Base-by-base conservation (phyloP, 2,113 vertebrate species). In the Beaufortia kweichowensis region DNA sequence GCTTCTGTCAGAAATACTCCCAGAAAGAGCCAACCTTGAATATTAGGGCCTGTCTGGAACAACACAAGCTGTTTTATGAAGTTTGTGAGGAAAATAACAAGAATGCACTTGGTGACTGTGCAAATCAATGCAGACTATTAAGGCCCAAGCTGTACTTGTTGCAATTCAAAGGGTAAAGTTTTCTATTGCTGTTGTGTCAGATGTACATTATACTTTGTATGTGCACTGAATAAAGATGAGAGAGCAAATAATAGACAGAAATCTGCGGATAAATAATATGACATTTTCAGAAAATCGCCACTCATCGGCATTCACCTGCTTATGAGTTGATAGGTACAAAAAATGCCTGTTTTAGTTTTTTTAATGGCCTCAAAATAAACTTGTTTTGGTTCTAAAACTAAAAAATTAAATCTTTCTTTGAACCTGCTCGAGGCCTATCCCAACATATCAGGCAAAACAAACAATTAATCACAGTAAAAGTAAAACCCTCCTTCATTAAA, bases 1-100 rank as follows among this genome's bases (percentile, higher is more conserved):
- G 56, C 39, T 48, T 61, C 71, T 61, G 71, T 74, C 57, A 60
- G 57, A 29, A 46, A 48, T 23, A 31, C 57, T 61, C 57, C 48
- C 8, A n/a, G n/a, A n/a, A 48, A 61, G 55, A 59, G 39, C 6
- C 39, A 15, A 24, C 17, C 39, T 60, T 8, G 10, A 17, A 60
- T 19, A 46, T 61, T 31, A 46, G n/a, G 35, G 56, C 6, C 26
- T 29, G 39, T 43, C 55, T n/a, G 50, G 53, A 43, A n/a, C 53
- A 41, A 15, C 57, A 57, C 19, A 41, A 33, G 15, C 21, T 59
- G 21, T 59, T 69, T 55, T 69, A 69, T 2, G 2, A 69, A 55
- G 48, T 17, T n/a, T 21, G 66, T 35, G 9, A 15, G 12, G 55
- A 72, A 59, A 59, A 72, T 59, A 59, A 41, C 23, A 57, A 56